A percentile compares a stretch with the other conserved stretches of the same genome.
Conservation (phyloP, 2,797 vertebrate species). For the Passerculus sandwichensis region DNA sequence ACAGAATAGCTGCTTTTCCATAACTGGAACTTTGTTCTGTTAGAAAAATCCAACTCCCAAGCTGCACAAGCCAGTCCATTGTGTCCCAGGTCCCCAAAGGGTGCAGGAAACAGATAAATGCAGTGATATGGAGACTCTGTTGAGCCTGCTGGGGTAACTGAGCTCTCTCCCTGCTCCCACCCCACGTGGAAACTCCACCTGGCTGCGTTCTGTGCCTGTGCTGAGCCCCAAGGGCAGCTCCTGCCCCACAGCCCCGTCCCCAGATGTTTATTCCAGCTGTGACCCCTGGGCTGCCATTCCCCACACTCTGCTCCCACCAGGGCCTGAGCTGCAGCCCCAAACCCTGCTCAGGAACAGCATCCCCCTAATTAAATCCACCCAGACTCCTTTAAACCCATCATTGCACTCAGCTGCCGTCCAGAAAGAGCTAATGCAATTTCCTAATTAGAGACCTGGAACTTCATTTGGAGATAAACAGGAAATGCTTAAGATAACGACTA, state of each 20-base stretch:
- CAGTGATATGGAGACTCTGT: background rate
- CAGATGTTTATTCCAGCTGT: accelerated
- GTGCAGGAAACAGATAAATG: constrained; percentile 20
- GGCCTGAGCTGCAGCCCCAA: background rate
- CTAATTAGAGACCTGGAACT: constrained; percentile 20
- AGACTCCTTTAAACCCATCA: background rate
- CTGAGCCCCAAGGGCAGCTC: background rate
- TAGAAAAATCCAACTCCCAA: background rate
- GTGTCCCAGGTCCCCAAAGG: background rate
- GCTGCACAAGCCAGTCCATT: background rate
- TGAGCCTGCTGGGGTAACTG: background rate
- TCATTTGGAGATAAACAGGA: constrained; percentile 52
- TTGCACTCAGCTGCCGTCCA: background rate
- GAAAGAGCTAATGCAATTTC: background rate
- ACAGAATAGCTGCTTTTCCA: background rate
- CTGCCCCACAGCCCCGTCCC: background rate
- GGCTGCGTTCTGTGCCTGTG: accelerated
- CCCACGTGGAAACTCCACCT: background rate
- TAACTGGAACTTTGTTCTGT: background rate
- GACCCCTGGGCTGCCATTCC: background rate
- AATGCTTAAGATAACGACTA: background rate
- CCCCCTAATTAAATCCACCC: background rate
- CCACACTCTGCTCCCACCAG: background rate
- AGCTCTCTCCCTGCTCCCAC: background rate
- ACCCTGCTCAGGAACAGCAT: background rate